phyloP scores from a whole-genome alignment of 1,140 invertebrate genomes.

The Reticulitermes speratus region DNA sequence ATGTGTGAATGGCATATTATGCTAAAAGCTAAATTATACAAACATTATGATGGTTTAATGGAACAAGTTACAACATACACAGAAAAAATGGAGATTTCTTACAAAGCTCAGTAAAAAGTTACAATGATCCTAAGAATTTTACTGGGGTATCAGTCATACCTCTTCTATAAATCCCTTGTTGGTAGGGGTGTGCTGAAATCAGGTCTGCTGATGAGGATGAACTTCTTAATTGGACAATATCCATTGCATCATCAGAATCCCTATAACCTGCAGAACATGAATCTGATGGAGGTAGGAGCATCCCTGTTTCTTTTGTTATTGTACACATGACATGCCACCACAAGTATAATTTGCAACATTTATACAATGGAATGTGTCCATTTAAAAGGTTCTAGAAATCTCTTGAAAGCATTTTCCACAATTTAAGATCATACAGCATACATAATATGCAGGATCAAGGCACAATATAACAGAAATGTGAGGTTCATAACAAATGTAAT shows the following conservation, averaged over 20 bases:
- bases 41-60: too few species aligned
- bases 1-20: too few species aligned
- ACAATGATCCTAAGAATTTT: background rate
- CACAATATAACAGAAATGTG: too few species aligned
- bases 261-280: background rate
- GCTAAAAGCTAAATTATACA: too few species aligned
- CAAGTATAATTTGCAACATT: background rate
- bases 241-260: background rate
- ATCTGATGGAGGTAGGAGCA: too few species aligned
- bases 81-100: too few species aligned
- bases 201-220: background rate
- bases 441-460: background rate
- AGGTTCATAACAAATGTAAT: too few species aligned
- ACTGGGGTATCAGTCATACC: background rate
- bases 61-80: too few species aligned
- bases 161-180: background rate
- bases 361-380: background rate
- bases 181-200: background rate
- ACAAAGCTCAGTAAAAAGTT: background rate
- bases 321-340: background rate
- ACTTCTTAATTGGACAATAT: conserved; percentile 15
- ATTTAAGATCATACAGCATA: background rate
- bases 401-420: background rate
- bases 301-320: background rate
- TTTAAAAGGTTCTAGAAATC: background rate